Conservation (phyloP, 1,140 invertebrate genomes). For the Cotesia vestalis region DNA sequence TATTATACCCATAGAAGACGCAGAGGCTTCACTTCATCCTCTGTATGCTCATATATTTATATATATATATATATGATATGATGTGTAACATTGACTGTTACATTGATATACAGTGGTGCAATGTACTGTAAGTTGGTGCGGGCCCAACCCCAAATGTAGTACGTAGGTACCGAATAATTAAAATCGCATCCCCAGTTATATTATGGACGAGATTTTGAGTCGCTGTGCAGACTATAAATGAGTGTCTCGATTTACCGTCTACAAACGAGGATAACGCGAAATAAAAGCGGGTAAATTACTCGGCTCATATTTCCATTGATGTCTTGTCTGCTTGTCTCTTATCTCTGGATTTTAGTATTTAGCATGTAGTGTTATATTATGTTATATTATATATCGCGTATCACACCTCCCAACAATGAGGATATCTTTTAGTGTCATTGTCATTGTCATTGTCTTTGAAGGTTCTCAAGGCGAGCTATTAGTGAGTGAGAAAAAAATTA, state of each 20-base stretch:
- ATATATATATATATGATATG: no score
- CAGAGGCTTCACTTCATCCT: conserved; percentile 16
- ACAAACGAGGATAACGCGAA: not conserved
- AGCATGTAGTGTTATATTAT: not conserved
- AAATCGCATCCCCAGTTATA: conserved; percentile 16
- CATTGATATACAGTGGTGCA: not conserved
- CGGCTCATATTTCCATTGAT: no score
- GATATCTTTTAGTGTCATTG: no score
- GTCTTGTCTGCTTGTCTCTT: no score
- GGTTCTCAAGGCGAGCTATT: no score
- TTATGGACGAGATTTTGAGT: conserved; percentile 19
- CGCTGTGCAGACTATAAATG: conserved; percentile 23
- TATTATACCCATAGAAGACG: not conserved
- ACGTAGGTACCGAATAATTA: conserved; percentile 25
- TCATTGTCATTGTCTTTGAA: no score
- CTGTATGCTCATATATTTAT: not conserved
- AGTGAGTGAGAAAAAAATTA: no score
- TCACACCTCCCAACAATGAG: no score
- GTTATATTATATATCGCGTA: not conserved
- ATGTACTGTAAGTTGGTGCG: not conserved
- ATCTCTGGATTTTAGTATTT: no score
- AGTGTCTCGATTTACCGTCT: not conserved
- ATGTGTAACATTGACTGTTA: no score
- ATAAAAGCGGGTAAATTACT: conserved; percentile 1
- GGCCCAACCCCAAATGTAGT: not conserved